Evolutionary conservation across 2,797 vertebrate species (phyloP).

Genomic region (Amazona ochrocephala): DNA sequence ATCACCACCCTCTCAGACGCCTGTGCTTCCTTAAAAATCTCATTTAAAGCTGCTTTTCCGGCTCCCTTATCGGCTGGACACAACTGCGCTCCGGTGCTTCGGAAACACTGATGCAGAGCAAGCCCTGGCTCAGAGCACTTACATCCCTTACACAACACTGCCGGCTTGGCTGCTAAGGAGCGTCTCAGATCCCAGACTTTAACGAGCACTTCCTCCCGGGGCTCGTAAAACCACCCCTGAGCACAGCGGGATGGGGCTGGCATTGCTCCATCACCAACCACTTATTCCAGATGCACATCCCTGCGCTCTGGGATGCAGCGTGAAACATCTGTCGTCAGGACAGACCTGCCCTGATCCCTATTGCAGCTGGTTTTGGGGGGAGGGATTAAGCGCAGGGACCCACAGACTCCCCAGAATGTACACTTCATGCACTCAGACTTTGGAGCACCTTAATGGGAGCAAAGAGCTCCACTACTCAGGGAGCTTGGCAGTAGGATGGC

Average conservation of each 20-base stretch:
- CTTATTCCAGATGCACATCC: conserved; percentile 8
- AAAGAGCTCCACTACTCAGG: neutral
- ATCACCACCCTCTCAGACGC: neutral
- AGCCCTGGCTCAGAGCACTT: neutral
- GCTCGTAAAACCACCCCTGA: neutral
- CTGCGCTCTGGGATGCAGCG: rapidly evolving
- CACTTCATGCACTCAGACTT: neutral
- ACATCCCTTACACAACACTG: neutral
- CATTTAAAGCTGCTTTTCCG: neutral
- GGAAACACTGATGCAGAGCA: neutral
- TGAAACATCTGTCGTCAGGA: neutral
- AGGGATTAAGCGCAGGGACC: neutral
- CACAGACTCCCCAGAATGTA: neutral
- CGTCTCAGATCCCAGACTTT: neutral
- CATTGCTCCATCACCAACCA: neutral
- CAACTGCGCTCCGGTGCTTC: rapidly evolving
- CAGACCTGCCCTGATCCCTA: neutral
- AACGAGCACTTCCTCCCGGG: neutral
- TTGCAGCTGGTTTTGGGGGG: rapidly evolving
- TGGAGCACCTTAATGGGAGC: neutral
- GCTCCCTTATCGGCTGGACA: neutral
- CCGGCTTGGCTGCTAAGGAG: neutral
- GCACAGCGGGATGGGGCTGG: neutral
- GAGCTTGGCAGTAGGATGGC: neutral
- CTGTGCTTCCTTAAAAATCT: neutral